phyloP scores from a whole-genome alignment of 2,797 vertebrate species.

The Salmo trutta region DNA sequence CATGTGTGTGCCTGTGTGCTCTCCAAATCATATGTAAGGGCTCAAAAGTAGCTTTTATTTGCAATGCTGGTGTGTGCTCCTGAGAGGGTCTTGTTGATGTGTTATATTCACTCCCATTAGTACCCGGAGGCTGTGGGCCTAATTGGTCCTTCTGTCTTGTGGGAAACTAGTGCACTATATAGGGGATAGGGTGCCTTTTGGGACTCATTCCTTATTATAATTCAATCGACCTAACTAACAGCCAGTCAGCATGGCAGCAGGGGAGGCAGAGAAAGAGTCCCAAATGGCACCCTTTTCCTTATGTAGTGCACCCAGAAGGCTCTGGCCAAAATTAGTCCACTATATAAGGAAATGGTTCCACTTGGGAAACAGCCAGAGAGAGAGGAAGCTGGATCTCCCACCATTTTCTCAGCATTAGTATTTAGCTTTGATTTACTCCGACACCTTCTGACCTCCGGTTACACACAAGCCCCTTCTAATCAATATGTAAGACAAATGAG shows the following conservation, averaged over 20 bases:
- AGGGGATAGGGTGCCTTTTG: background rate
- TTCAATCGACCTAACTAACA: constrained; percentile 35
- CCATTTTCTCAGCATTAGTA: constrained; percentile 50
- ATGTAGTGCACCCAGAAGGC: background rate
- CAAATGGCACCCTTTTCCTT: background rate
- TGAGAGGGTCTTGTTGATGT: constrained; percentile 17
- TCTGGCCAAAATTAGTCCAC: background rate
- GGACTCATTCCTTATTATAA: constrained; percentile 36
- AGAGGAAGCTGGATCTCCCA: background rate
- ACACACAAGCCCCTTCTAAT: constrained; percentile 56
- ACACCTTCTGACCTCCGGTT: constrained; percentile 60
- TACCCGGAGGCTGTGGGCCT: constrained; percentile 43
- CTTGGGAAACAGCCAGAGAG: background rate
- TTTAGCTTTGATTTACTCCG: constrained; percentile 60
- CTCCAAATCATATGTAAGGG: background rate
- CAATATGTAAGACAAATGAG: constrained; percentile 71
- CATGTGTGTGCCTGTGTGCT: background rate
- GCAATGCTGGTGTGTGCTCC: constrained; percentile 29
- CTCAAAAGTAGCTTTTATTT: constrained; percentile 26
- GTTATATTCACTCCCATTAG: constrained; percentile 23
- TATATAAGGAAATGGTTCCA: background rate
- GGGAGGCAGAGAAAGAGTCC: background rate
- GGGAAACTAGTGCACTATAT: background rate
- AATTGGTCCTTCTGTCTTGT: constrained; percentile 45
- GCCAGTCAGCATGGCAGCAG: constrained; percentile 23